Evolutionary conservation across 2,113 vertebrate species (phyloP).

Genomic region (Capreolus pygargus): DNA sequence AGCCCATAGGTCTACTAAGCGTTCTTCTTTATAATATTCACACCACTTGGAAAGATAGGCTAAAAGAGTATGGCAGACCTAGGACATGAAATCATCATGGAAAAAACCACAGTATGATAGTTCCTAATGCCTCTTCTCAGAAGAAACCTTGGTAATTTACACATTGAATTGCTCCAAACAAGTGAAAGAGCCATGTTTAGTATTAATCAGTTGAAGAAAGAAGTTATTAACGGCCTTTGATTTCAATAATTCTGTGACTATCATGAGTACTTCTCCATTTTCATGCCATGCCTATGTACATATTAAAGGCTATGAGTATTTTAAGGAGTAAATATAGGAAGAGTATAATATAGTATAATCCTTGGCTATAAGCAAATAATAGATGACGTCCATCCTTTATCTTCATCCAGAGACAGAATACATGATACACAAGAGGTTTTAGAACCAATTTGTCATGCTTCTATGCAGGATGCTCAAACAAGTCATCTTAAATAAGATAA

Average conservation of each 20-base stretch:
- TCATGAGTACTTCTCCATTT: not conserved
- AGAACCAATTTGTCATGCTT: not conserved
- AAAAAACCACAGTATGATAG: not conserved
- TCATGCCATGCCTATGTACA: not conserved
- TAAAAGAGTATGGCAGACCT: not conserved
- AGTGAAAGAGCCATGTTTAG: not conserved
- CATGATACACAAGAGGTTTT: not conserved
- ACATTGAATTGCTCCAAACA: not conserved
- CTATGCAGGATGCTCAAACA: not conserved
- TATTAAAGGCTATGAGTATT: not conserved
- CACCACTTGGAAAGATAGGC: rapidly evolving
- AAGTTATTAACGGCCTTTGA: not conserved
- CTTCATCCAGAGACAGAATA: not conserved
- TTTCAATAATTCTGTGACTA: not conserved
- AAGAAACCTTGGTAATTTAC: not conserved
- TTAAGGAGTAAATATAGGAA: not conserved
- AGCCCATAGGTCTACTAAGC: not conserved
- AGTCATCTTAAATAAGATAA: not conserved
- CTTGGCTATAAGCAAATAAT: not conserved
- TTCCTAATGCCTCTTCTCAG: not conserved
- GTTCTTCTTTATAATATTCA: not conserved
- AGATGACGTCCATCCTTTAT: not conserved
- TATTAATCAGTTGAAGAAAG: not conserved
- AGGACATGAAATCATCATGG: not conserved
- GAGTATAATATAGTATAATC: not conserved